Conservation (phyloP, 2,888 invertebrate genomes). For the Priocnemis perturbator region DNA sequence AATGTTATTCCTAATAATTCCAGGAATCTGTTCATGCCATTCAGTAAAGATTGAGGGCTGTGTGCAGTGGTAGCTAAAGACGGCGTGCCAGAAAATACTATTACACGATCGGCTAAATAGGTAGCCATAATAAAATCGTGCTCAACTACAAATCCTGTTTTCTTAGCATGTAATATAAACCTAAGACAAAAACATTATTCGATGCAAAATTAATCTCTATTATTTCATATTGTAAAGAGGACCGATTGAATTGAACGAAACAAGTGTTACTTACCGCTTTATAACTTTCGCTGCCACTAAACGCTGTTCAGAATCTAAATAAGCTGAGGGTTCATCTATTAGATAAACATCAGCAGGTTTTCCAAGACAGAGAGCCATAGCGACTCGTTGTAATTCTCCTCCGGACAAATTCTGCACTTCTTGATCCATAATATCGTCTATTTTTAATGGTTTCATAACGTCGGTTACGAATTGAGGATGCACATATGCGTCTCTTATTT, state of each 20-base stretch:
- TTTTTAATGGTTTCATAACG: conserved; percentile 98
- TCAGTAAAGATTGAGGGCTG: conserved; percentile 93
- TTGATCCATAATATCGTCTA: conserved; percentile 98
- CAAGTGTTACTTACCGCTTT: conserved; percentile 82
- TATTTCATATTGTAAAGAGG: background rate
- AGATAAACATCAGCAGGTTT: conserved; percentile 99
- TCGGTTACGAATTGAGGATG: conserved; percentile 99
- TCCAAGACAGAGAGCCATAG: conserved; percentile 95
- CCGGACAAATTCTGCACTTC: conserved; percentile 99
- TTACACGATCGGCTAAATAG: conserved; percentile 97
- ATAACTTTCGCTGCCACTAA: conserved; percentile 99
- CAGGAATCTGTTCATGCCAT: conserved; percentile 99
- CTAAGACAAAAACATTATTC: conserved; percentile 72
- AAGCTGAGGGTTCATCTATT: conserved; percentile 99
- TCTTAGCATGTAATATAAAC: conserved; percentile 98
- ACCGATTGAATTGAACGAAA: conserved; percentile 17
- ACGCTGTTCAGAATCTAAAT: conserved; percentile 99
- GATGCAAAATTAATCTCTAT: background rate
- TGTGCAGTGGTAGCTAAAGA: conserved; percentile 93
- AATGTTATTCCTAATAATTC: conserved; percentile 97
- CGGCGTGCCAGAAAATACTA: conserved; percentile 97
- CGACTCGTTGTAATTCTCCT: conserved; percentile 99
- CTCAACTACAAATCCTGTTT: conserved; percentile 99
- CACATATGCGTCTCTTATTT: conserved; percentile 97
- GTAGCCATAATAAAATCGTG: conserved; percentile 99